Percentiles rank a stretch among this genome's conserved stretches.
phyloP scores from a whole-genome alignment of 2,113 vertebrate species.

The Regulus satrapa region DNA sequence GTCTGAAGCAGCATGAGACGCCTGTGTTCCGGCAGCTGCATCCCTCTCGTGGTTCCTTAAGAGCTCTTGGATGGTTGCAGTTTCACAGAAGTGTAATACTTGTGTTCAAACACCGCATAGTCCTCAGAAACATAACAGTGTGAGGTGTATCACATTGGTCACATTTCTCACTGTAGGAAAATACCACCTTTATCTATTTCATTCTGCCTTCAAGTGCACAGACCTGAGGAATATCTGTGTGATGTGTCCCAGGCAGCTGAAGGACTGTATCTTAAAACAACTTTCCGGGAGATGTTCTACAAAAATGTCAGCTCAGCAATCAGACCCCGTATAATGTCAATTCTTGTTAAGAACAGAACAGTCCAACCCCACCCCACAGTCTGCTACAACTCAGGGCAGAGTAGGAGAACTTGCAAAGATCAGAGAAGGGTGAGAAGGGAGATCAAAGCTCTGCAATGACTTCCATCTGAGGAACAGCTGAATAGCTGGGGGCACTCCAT shows the following conservation, averaged over 20 bases:
- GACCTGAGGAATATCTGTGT: background rate
- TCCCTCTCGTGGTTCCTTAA: background rate
- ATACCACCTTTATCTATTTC: background rate
- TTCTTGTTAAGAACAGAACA: background rate
- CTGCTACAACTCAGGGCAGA: background rate
- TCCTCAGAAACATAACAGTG: background rate
- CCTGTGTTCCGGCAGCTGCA: background rate
- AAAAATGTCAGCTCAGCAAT: background rate
- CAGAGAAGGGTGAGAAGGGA: background rate
- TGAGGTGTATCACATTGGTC: background rate
- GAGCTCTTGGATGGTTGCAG: background rate
- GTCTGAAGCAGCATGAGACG: background rate
- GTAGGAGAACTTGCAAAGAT: background rate
- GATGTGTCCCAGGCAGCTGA: background rate
- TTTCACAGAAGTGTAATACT: background rate
- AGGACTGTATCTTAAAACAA: background rate
- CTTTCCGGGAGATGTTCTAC: background rate
- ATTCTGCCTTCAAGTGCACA: background rate
- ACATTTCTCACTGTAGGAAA: background rate
- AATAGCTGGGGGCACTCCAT: background rate
- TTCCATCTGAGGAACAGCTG: slow-evolving; percentile 36
- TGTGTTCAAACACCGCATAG: background rate
- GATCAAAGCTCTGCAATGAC: slow-evolving; percentile 4
- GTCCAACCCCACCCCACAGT: background rate
- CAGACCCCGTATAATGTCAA: background rate